phyloP scores from a whole-genome alignment of 2,797 vertebrate genomes.

The Anniella stebbinsi region DNA sequence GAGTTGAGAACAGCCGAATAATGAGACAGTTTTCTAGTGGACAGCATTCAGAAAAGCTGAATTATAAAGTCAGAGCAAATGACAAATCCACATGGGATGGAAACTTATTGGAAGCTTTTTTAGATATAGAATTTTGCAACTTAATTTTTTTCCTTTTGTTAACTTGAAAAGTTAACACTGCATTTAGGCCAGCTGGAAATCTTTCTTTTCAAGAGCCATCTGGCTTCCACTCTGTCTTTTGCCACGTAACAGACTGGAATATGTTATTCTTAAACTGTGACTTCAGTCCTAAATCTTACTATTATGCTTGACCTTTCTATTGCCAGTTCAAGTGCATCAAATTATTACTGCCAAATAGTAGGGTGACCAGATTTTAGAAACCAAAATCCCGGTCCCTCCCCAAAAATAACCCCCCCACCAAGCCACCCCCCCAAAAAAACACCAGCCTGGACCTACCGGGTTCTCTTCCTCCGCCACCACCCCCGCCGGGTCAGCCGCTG shows the following conservation, averaged over 20 bases:
- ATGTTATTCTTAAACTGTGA: conserved; percentile 57
- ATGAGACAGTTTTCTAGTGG: conserved; percentile 48
- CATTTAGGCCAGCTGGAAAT: conserved; percentile 59
- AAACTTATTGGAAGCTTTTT: conserved; percentile 56
- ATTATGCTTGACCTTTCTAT: conserved; percentile 17
- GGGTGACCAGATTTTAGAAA: too few species aligned
- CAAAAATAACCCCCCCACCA: too few species aligned
- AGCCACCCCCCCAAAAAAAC: too few species aligned
- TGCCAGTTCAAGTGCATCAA: not conserved
- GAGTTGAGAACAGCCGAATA: conserved; percentile 60
- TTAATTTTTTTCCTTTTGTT: conserved; percentile 60
- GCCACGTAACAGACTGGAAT: conserved; percentile 58
- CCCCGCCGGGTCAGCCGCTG: too few species aligned
- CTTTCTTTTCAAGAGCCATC: conserved; percentile 44
- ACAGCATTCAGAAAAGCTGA: conserved; percentile 56
- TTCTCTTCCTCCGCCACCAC: too few species aligned
- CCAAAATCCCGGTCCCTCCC: too few species aligned
- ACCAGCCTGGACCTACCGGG: too few species aligned
- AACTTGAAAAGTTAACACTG: conserved; percentile 62
- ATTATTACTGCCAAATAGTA: conserved; percentile 5
- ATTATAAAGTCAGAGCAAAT: conserved; percentile 50
- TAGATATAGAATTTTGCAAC: conserved; percentile 55
- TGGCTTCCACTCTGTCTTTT: conserved; percentile 50
- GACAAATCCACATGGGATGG: conserved; percentile 68
- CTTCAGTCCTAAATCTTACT: conserved; percentile 34